Conservation (phyloP, 2,888 invertebrate genomes). For the Eledone cirrhosa region DNA sequence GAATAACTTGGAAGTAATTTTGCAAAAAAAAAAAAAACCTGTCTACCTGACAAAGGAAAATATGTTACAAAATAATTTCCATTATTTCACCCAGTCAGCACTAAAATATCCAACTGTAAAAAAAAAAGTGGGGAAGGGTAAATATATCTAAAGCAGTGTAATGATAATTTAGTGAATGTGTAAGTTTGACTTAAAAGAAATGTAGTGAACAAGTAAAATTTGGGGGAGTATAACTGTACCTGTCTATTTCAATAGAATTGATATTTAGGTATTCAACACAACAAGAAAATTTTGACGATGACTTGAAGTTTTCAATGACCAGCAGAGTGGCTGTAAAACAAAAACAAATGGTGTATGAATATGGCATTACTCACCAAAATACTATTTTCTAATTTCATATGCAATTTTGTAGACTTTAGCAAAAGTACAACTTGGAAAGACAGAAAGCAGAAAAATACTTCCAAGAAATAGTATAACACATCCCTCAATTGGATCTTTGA, state of each 20-base stretch:
- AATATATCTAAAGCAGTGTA: no score
- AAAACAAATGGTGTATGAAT: background rate
- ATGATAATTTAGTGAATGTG: no score
- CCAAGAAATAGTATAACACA: background rate
- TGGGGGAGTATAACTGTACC: background rate
- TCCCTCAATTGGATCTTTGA: no score
- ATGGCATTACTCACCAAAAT: background rate
- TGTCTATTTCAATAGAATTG: background rate
- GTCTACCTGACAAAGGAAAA: no score
- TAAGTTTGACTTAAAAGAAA: no score
- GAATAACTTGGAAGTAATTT: no score
- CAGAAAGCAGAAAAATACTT: background rate
- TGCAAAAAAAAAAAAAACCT: no score
- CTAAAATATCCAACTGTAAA: no score
- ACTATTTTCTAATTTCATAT: background rate
- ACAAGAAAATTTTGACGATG: background rate
- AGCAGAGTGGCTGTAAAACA: constrained; percentile 4
- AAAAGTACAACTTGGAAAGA: background rate
- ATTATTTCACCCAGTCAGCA: no score
- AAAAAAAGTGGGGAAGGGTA: no score
- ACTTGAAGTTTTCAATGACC: constrained; percentile 12
- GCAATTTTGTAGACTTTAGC: no score
- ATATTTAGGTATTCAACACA: background rate
- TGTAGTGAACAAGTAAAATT: background rate
- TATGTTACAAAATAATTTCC: no score